These are phyloP conservation scores for Koerneria pararmatus DNA, from an alignment of 2,888 invertebrate species.

Conservation along the genomic window DNA sequence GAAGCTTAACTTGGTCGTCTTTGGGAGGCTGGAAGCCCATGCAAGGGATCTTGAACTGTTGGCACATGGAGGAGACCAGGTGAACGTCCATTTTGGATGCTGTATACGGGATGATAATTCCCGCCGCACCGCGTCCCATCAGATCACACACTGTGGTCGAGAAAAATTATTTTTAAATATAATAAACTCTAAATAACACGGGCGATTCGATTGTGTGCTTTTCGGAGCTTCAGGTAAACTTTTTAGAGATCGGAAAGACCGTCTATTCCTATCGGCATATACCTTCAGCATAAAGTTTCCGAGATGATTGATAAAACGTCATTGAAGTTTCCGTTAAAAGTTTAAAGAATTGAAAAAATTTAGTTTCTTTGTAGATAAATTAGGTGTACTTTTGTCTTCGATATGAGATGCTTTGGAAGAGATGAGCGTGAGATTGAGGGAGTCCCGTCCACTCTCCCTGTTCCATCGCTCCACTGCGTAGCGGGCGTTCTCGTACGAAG, in stretches of 20 bases:
- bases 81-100: conserved; percentile 36
- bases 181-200: background rate
- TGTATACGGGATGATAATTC: conserved; percentile 42
- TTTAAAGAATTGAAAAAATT: too few species aligned
- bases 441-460: conserved; percentile 11
- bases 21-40: conserved; percentile 8
- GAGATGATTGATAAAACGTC: too few species aligned
- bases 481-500: background rate
- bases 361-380: too few species aligned
- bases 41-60: conserved; percentile 15
- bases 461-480: conserved; percentile 18
- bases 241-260: too few species aligned
- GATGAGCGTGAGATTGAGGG: conserved; percentile 6
- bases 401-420: conserved; percentile 8
- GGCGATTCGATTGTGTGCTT: too few species aligned
- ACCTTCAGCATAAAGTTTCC: too few species aligned
- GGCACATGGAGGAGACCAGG: conserved; percentile 15
- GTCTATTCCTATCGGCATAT: too few species aligned
- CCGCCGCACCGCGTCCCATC: conserved; percentile 50
- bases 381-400: conserved; percentile 21
- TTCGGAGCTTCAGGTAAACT: too few species aligned
- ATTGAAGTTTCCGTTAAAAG: too few species aligned
- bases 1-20: background rate
- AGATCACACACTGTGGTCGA: conserved; percentile 53
- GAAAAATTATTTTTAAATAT: background rate